These are phyloP conservation scores for Cotesia typhae DNA, from an alignment of 1,140 invertebrate species.

Conservation along the genomic window DNA sequence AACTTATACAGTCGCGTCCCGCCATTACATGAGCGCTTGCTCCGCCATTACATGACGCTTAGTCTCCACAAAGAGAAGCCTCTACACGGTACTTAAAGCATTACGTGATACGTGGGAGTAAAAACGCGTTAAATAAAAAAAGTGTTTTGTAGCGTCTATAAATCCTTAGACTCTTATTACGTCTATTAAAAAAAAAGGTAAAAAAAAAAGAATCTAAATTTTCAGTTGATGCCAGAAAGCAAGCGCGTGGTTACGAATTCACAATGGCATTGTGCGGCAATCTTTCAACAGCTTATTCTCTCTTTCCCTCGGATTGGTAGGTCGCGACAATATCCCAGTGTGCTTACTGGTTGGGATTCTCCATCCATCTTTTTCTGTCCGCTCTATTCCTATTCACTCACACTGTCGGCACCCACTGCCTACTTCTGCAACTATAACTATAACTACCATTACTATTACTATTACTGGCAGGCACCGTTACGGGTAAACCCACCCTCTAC, in stretches of 20 bases:
- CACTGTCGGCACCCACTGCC: not conserved
- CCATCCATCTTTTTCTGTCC: conserved; percentile 19
- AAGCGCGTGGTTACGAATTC: conserved; percentile 47
- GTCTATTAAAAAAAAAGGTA: not conserved
- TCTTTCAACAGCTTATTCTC: conserved; percentile 29
- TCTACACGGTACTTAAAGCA: too few species aligned
- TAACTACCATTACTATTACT: too few species aligned
- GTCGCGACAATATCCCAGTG: too few species aligned
- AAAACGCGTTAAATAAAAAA: not conserved
- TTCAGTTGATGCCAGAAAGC: conserved; percentile 28
- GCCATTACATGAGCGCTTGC: too few species aligned
- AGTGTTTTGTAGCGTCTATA: not conserved
- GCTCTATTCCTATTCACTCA: conserved; percentile 16
- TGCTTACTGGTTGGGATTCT: not conserved
- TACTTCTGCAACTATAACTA: too few species aligned
- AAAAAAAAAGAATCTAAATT: conserved; percentile 17
- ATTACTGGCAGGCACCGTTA: too few species aligned
- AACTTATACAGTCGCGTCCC: too few species aligned
- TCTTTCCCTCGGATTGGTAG: conserved; percentile 14
- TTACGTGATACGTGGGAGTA: not conserved
- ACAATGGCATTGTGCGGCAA: conserved; percentile 51
- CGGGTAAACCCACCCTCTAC: not conserved
- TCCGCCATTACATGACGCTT: too few species aligned
- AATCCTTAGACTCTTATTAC: not conserved
- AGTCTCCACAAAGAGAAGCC: too few species aligned